phyloP scores from a whole-genome alignment of 2,888 invertebrate genomes.

The Pseudanteris insignis region DNA sequence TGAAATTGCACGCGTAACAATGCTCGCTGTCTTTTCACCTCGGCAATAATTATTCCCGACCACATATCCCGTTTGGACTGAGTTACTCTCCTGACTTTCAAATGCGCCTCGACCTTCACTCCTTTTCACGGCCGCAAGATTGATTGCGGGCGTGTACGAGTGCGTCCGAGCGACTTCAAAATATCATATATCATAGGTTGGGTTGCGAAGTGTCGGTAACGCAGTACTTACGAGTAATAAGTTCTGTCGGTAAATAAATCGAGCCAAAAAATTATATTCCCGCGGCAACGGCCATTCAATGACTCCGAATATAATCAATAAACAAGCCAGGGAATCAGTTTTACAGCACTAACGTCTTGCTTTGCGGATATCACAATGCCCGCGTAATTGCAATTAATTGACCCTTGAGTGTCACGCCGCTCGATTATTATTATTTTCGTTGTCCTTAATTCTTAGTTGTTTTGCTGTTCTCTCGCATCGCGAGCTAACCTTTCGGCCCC shows the following conservation, averaged over 20 bases:
- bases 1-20: constrained; percentile 27
- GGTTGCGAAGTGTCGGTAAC: constrained; percentile 31
- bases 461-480: no score
- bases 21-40: constrained; percentile 10
- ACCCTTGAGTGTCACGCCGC: constrained; percentile 6
- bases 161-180: constrained; percentile 23
- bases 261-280: constrained; percentile 16
- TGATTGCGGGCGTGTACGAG: constrained; percentile 19
- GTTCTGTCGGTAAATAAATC: constrained; percentile 28
- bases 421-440: background rate
- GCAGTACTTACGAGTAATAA: constrained; percentile 30
- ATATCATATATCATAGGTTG: constrained; percentile 29
- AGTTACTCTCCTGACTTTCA: constrained; percentile 38
- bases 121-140: constrained; percentile 28
- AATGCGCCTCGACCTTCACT: constrained; percentile 20
- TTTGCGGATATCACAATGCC: constrained; percentile 3
- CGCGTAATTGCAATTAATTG: constrained; percentile 22
- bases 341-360: constrained; percentile 2
- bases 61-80: constrained; percentile 31
- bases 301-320: constrained; percentile 13
- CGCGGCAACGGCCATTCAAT: constrained; percentile 9
- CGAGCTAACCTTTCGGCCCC: no score
- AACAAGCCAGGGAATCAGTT: constrained; percentile 2
- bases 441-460: background rate
- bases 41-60: constrained; percentile 35